Evolutionary conservation across 2,113 vertebrate genomes (phyloP).

Genomic region (Crotalus helleri): DNA sequence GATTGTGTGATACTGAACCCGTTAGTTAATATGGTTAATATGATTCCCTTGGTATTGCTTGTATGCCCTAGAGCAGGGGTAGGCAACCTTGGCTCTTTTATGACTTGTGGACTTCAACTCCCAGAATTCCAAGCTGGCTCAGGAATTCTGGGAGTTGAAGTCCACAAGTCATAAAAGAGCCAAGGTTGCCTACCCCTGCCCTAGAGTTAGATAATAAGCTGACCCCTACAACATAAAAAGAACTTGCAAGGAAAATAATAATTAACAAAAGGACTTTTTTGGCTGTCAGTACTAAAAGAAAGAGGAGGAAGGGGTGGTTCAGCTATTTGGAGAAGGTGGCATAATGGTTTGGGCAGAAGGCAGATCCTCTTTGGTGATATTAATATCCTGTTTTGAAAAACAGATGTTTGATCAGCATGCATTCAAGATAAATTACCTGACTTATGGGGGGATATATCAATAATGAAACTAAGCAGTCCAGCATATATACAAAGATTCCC

Average conservation of each 20-base stretch:
- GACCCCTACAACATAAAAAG: neutral
- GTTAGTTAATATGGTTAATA: neutral
- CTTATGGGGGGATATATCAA: neutral
- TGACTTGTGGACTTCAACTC: too few relatives aligned
- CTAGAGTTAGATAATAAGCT: neutral
- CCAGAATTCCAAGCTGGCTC: too few relatives aligned
- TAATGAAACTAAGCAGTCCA: neutral
- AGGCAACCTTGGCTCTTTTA: too few relatives aligned
- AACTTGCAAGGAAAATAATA: neutral
- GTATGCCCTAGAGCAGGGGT: too few relatives aligned
- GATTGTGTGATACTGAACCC: neutral
- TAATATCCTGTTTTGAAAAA: neutral
- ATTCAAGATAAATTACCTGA: neutral
- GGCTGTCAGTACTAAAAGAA: neutral
- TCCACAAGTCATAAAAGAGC: too few relatives aligned
- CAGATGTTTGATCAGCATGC: neutral
- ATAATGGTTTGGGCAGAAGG: neutral
- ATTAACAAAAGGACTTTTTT: neutral
- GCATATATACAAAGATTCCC: neutral
- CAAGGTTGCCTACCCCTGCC: too few relatives aligned
- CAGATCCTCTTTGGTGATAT: neutral
- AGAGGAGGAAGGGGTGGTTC: neutral
- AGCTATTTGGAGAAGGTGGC: neutral
- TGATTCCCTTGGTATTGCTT: neutral
- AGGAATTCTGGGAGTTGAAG: too few relatives aligned